Conservation (phyloP, 1,140 invertebrate species). For the Dryas iulia region DNA sequence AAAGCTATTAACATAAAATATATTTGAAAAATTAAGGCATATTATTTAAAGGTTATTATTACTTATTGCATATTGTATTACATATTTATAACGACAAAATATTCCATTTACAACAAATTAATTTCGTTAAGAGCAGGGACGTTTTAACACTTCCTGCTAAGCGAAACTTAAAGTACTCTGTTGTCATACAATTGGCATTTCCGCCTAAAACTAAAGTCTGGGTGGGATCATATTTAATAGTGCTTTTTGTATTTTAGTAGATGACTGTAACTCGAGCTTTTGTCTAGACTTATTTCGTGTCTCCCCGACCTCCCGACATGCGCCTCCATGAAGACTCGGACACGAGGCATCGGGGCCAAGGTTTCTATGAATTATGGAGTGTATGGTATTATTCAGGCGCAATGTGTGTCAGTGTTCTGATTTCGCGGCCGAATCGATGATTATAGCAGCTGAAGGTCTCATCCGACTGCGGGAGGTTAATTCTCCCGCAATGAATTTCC, state of each 20-base stretch:
- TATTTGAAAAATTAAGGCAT: not conserved
- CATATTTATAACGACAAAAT: not conserved
- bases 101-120: not conserved
- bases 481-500: conserved; percentile 52
- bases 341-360: conserved; percentile 69
- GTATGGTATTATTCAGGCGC: conserved; percentile 74
- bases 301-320: conserved; percentile 28
- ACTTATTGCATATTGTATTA: not conserved
- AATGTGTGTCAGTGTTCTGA: conserved; percentile 69
- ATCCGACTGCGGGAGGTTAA: conserved; percentile 64
- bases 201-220: conserved; percentile 16
- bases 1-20: conserved; percentile 1
- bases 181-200: conserved; percentile 21
- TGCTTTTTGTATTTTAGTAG: conserved; percentile 1
- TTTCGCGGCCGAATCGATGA: conserved; percentile 73
- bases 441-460: conserved; percentile 70
- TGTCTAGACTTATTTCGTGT: conserved; percentile 29
- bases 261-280: not conserved
- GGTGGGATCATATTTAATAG: conserved; percentile 9
- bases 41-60: not conserved
- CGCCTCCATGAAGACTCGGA: conserved; percentile 38
- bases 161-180: not conserved
- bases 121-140: not conserved
- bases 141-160: not conserved
- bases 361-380: conserved; percentile 77